Base-by-base conservation (phyloP, 2,888 invertebrate genomes). In the Cephus pygmeus region DNA sequence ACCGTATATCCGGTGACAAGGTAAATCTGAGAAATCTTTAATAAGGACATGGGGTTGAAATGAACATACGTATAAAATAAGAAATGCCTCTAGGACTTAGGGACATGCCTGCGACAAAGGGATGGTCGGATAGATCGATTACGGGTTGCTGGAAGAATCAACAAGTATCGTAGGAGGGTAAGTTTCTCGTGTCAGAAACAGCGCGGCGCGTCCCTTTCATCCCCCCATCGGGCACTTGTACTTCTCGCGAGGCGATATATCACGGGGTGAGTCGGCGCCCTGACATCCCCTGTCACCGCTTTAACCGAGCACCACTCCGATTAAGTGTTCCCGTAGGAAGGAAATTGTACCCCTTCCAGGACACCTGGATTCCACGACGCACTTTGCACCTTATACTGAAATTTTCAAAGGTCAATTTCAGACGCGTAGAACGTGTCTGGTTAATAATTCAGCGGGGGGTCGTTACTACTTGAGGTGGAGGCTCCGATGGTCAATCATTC, bases 251-350 rank as follows among this genome's bases (percentile, higher is more conserved):
- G 82, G 79, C 87, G 85, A 88, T 88, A 85, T 85, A 88, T 87
- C 87, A 87, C 83, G 76, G 75, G 76, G 77, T 77, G 82, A 81
- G 85, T 85, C 84, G 78, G 73, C 79, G 56, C 85, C 84, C 84
- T 88, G 89, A 90, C 89, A 87, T 87, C 86, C 85, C 83, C 87
- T 89, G 89, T 90, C 90, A 88, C 82, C 87, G 82, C 80, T 88
- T 88, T 89, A 90, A 90, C 87, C 88, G 88, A 90, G 89, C 86
- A 87, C 88, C 87, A 88, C 88, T 89, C 85, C 86, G 87, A 89
- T 90, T 87, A 88, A 89, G 88, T 87, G 88, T 87, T 87, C 86
- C 84, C 85, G 56, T 9, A 56, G 23, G 56, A 56, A 56, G 56
- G 23, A 23, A 56, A 56, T 56, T 77, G 35, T 77, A 73, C 73